Percentiles rank a stretch among this genome's conserved stretches.
Conservation (phyloP, 1,140 invertebrate species). For the Globodera rostochiensis region DNA sequence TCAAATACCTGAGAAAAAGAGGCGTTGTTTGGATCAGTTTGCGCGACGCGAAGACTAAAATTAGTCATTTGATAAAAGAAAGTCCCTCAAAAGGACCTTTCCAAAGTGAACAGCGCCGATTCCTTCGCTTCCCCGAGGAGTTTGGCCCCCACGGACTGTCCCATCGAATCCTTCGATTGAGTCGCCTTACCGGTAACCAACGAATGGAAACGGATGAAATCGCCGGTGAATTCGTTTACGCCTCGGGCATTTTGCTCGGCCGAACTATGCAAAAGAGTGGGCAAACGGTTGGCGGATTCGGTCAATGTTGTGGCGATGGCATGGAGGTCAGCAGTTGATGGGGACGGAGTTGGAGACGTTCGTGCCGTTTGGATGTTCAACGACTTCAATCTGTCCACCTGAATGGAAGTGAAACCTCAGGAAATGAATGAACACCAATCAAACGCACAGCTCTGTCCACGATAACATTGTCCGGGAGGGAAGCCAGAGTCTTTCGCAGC, state of each 20-base stretch:
- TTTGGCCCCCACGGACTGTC: not conserved
- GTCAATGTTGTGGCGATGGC: conserved; percentile 74
- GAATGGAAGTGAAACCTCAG: not conserved
- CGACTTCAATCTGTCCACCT: conserved; percentile 14
- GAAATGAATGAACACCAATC: not conserved
- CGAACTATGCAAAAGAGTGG: not conserved
- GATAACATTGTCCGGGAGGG: conserved; percentile 54
- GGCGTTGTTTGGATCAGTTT: conserved; percentile 72
- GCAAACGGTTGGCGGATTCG: conserved; percentile 1
- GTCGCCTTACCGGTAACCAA: not conserved
- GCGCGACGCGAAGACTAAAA: conserved; percentile 77
- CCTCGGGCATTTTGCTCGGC: not conserved
- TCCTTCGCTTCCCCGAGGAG: conserved; percentile 2
- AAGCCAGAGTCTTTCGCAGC: conserved; percentile 52
- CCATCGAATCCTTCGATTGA: not conserved
- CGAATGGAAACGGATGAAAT: conserved; percentile 16
- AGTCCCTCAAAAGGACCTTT: conserved; percentile 79
- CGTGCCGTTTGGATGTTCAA: not conserved
- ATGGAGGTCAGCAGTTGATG: conserved; percentile 78
- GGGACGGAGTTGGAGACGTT: not conserved
- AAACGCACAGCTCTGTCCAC: conserved; percentile 54
- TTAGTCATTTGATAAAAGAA: not conserved
- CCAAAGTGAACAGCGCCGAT: conserved; percentile 83
- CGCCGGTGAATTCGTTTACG: not conserved
- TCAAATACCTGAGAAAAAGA: not conserved